Base-by-base conservation (phyloP, 92 coral and sea anemone species). In the Virgularia gustaviana region DNA sequence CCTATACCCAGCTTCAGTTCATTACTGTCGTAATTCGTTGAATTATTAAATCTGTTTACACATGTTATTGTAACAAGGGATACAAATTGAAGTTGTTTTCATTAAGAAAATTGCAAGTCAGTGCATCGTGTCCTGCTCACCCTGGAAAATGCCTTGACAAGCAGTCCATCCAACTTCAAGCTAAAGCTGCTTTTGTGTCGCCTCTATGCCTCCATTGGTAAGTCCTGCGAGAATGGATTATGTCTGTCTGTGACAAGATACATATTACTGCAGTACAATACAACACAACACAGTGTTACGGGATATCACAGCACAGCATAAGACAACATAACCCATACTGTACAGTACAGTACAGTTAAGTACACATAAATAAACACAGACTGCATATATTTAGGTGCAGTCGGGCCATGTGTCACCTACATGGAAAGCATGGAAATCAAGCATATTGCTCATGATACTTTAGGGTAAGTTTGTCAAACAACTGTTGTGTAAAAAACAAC, bases 101-200 rank as follows among this genome's bases (percentile, higher is more conserved):
- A n/a, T 55, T n/a, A 16, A 35, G 72, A n/a, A 23, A 34, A 65
- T 29, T 65, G 54, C 13, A 65, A 4, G 4, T 43, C 61, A 23
- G 49, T 42, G 61, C 62, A 85, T 89, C 96, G 90, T 63, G 80
- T 87, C 57, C 83, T 94, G 19, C 87, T 94, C 38, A 72, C 88
- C 47, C 74, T 94, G 58, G 99, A 94, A 72, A 94, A 90, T 67
- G 94, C 87, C 1, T 64, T 89, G 8, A 87, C 81, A 63, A 88
- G 94, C 6, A 94, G 99, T 66, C 85, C 88, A 6, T 89, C 96
- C 19, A 94, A 87, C 61, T 85, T 89, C 65, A 82, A 94, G 62
- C 70, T 89, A 55, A 94, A 94, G 49, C 80, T 94, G 24, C 77
- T 94, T 12, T 72, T 89, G 53, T 77, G 86, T 60, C 78, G 88